Percentiles rank a stretch among this genome's conserved stretches.
These are phyloP conservation scores for Euschistus heros DNA, from an alignment of 1,140 invertebrate species.

Conservation along the genomic window DNA sequence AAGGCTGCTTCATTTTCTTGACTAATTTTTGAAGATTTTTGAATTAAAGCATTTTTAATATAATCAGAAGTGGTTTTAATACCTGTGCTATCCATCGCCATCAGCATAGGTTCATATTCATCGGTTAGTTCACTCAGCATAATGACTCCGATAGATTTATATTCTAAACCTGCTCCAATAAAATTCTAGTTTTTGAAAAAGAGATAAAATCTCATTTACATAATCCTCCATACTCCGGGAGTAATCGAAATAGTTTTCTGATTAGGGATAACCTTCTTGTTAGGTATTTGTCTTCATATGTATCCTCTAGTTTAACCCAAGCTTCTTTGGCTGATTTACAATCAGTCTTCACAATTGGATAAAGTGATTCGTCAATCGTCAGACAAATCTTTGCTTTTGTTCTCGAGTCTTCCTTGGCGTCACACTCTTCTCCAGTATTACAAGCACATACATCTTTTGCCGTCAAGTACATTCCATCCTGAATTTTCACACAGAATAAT, in stretches of 20 bases:
- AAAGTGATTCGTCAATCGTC: neutral
- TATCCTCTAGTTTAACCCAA: slow-evolving; percentile 24
- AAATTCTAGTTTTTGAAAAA: neutral
- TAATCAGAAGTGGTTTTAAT: too few species aligned
- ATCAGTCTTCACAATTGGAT: slow-evolving; percentile 18
- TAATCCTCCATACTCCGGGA: neutral
- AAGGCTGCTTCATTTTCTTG: too few species aligned
- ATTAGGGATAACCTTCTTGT: slow-evolving; percentile 22
- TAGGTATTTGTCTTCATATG: slow-evolving; percentile 29
- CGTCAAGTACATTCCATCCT: slow-evolving; percentile 31
- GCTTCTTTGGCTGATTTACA: slow-evolving; percentile 23
- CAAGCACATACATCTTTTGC: slow-evolving; percentile 30
- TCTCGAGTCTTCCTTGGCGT: neutral
- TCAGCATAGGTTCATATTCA: too few species aligned
- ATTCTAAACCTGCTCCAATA: slow-evolving; percentile 28
- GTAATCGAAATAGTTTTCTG: slow-evolving; percentile 23
- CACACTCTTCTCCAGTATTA: slow-evolving; percentile 22
- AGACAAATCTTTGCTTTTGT: neutral
- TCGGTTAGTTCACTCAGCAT: slow-evolving; percentile 32
- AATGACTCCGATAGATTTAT: slow-evolving; percentile 32
- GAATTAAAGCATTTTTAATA: too few species aligned
- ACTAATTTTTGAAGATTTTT: too few species aligned
- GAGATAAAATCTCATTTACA: slow-evolving; percentile 8
- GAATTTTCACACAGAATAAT: too few species aligned
- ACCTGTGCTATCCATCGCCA: too few species aligned